Conservation (phyloP, 2,888 invertebrate genomes). For the Uloborus plumipes region DNA sequence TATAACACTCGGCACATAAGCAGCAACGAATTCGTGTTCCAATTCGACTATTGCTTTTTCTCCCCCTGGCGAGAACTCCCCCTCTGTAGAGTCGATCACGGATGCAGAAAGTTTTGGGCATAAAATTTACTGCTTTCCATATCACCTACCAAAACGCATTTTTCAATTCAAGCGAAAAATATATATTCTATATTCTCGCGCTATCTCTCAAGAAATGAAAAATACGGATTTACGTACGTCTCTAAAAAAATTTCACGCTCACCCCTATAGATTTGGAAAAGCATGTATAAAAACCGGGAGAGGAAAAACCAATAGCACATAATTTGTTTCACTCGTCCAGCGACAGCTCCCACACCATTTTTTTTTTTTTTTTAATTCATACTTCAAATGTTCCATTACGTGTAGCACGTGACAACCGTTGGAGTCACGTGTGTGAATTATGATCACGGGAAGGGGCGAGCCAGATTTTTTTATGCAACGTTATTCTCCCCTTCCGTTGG, state of each 20-base stretch:
- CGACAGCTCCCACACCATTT: background rate
- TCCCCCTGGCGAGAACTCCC: too few relatives aligned
- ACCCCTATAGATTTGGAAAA: background rate
- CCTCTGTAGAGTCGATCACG: too few relatives aligned
- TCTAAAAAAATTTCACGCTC: background rate
- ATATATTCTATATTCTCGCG: too few relatives aligned
- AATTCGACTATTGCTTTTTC: too few relatives aligned
- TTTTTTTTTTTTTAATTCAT: background rate
- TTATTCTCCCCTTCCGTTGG: background rate
- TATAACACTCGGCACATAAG: too few relatives aligned
- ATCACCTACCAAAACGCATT: too few relatives aligned
- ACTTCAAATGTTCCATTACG: conserved; percentile 7
- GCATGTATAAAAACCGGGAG: background rate
- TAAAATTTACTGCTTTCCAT: too few relatives aligned
- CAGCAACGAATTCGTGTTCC: too few relatives aligned
- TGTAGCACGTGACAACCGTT: conserved; percentile 11
- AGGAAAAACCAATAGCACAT: conserved; percentile 22
- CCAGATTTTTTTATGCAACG: background rate
- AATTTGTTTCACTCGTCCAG: conserved; percentile 40
- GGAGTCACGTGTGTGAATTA: conserved; percentile 24
- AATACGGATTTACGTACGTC: too few relatives aligned
- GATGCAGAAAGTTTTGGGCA: too few relatives aligned
- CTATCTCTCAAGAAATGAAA: too few relatives aligned
- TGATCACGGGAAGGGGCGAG: conserved; percentile 15
- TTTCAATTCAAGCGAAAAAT: too few relatives aligned